Evolutionary conservation across 2,113 vertebrate species (phyloP).

Genomic region (Cariama cristata): DNA sequence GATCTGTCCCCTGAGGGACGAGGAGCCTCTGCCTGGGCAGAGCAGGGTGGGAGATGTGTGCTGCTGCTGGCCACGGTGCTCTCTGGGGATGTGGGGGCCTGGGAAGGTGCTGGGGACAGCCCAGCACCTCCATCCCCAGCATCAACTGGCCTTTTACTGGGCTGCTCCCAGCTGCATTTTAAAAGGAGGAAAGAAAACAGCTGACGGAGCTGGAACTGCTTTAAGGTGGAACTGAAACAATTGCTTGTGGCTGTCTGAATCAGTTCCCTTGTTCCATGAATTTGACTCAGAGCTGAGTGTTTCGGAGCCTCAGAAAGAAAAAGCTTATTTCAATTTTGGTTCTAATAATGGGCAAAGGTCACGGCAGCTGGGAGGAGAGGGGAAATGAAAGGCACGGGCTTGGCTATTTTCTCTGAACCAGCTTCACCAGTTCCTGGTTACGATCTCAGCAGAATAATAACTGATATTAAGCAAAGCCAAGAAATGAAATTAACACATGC

Average conservation of each 20-base stretch:
- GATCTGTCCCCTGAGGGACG: not conserved
- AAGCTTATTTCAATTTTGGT: conserved; percentile 52
- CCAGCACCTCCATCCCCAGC: not conserved
- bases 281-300: conserved; percentile 63
- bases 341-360: conserved; percentile 55
- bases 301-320: conserved; percentile 38
- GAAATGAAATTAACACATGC: conserved; percentile 67
- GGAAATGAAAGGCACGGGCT: conserved; percentile 54
- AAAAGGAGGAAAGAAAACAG: conserved; percentile 53
- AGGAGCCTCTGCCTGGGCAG: not conserved
- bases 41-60: not conserved
- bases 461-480: conserved; percentile 59
- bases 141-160: not conserved
- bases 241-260: conserved; percentile 55
- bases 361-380: conserved; percentile 31
- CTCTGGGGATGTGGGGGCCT: not conserved
- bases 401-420: conserved; percentile 56
- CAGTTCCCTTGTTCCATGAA: conserved; percentile 59
- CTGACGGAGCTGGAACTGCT: conserved; percentile 35
- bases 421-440: conserved; percentile 56
- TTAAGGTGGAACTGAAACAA: conserved; percentile 70
- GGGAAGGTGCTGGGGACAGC: not conserved
- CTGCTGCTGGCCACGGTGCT: not conserved
- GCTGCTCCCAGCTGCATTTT: not conserved
- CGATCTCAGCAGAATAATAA: conserved; percentile 57